Percentiles rank a stretch among this genome's conserved stretches.
These are phyloP conservation scores for Plecturocebus donacophilus DNA, from an alignment of 2,113 vertebrate species.

Conservation along the genomic window DNA sequence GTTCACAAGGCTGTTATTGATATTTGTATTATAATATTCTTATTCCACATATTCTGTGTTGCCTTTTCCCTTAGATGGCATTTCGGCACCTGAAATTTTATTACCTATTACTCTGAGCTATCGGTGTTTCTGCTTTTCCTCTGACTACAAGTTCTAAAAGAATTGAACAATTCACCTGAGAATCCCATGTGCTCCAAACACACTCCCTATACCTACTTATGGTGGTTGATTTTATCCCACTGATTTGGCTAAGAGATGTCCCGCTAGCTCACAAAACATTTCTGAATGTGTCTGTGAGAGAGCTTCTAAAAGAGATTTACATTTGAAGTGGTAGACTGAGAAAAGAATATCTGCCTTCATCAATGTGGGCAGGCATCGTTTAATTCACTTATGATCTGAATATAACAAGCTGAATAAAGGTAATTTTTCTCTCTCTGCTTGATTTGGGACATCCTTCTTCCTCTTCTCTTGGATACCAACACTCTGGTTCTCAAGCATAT, in stretches of 20 bases:
- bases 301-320: background rate
- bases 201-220: background rate
- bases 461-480: background rate
- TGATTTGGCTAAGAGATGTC: background rate
- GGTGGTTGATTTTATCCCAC: background rate
- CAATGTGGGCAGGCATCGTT: too few species aligned
- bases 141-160: background rate
- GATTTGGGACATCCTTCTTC: background rate
- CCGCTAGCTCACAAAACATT: background rate
- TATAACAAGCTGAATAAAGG: rapidly evolving
- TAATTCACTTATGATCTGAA: background rate
- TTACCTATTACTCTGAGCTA: background rate
- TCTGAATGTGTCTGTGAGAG: background rate
- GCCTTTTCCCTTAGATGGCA: background rate
- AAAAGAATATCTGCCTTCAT: background rate
- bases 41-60: background rate
- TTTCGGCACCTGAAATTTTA: background rate
- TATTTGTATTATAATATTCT: background rate
- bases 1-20: background rate
- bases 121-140: background rate
- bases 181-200: background rate
- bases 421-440: background rate
- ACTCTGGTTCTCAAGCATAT: background rate
- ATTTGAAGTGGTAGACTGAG: background rate
- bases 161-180: background rate